Conservation (phyloP, 2,113 vertebrate species). For the Pseudorasbora parva region DNA sequence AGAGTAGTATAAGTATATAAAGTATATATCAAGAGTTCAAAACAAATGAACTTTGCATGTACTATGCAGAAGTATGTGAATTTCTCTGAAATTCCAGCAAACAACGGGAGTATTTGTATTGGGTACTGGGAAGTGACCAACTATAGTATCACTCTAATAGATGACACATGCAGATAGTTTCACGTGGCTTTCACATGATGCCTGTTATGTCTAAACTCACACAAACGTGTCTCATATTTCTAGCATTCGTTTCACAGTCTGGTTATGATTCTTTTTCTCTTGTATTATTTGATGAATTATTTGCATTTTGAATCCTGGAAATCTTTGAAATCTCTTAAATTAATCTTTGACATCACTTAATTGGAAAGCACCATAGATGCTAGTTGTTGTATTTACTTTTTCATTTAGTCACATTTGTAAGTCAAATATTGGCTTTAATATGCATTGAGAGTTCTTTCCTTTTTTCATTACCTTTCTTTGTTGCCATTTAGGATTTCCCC, state of each 20-base stretch:
- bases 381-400: neutral
- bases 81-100: neutral
- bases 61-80: neutral
- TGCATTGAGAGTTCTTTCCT: no score
- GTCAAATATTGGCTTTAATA: no score
- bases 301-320: neutral
- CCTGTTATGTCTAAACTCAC: neutral
- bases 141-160: neutral
- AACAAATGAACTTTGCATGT: slow-evolving; percentile 4
- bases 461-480: no score
- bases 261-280: neutral
- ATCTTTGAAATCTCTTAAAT: neutral
- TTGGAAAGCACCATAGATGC: neutral
- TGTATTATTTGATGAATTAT: neutral
- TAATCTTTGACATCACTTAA: neutral
- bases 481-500: no score
- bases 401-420: neutral
- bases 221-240: neutral
- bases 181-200: slow-evolving; percentile 6
- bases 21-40: neutral
- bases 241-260: neutral
- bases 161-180: neutral
- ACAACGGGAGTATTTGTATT: neutral
- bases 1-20: no score
- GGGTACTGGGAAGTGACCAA: neutral